A percentile compares a stretch with the other conserved stretches of the same genome.
Evolutionary conservation across 2,888 invertebrate species (phyloP).

Genomic region (Rhamphomyia laevipes): DNA sequence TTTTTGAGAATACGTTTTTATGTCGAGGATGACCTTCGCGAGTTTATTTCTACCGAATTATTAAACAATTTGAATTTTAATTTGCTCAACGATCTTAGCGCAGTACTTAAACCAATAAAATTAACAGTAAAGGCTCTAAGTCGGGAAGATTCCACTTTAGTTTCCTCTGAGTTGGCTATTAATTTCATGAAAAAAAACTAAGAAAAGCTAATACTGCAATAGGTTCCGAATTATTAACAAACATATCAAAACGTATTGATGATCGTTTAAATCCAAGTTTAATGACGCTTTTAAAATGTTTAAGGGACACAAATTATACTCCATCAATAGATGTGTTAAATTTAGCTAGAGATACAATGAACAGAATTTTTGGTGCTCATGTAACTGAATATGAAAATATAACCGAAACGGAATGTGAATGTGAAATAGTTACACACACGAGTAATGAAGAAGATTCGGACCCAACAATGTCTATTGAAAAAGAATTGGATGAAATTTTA

Average conservation of each 20-base stretch:
- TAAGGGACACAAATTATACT: no score
- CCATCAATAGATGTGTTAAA: not conserved
- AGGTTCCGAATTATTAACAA: no score
- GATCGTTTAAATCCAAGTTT: no score
- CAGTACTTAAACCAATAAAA: not conserved
- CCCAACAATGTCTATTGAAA: no score
- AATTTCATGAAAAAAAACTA: not conserved
- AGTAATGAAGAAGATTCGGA: no score
- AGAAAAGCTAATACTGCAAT: not conserved
- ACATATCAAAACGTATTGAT: no score
- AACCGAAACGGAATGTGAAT: not conserved
- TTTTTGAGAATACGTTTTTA: not conserved
- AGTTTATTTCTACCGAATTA: no score
- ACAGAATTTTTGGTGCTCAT: not conserved
- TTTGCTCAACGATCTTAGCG: no score
- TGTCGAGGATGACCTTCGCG: not conserved
- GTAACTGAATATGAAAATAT: not conserved
- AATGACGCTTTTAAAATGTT: no score
- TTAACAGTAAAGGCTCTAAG: not conserved
- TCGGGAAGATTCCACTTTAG: not conserved
- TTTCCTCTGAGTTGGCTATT: not conserved
- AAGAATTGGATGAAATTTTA: no score
- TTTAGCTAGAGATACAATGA: not conserved
- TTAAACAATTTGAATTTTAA: no score
- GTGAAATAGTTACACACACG: not conserved